A percentile compares a stretch with the other conserved stretches of the same genome.
Conservation (phyloP, 2,888 invertebrate genomes). For the Xestia sexstrigata region DNA sequence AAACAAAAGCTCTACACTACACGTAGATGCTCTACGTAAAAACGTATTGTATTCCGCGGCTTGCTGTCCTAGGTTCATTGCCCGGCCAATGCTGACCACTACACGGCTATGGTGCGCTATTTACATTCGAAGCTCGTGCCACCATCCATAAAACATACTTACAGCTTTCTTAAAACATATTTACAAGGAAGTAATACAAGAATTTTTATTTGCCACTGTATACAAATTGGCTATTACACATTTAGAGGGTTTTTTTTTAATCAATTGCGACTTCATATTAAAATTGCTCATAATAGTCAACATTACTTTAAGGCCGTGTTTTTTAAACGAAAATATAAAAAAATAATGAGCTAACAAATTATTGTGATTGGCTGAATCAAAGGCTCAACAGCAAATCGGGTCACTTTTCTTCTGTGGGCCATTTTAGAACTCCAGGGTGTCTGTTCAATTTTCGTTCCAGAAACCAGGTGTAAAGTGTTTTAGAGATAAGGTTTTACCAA, state of each 20-base stretch:
- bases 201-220: not conserved
- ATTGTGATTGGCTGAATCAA: not conserved
- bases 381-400: not conserved
- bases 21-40: constrained; percentile 12
- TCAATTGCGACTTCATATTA: not conserved
- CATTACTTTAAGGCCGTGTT: not conserved
- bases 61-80: constrained; percentile 46
- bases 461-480: not conserved
- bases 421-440: too few species aligned
- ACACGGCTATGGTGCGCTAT: constrained; percentile 22
- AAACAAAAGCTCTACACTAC: not conserved
- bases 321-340: not conserved
- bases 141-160: not conserved
- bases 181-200: not conserved
- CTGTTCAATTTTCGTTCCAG: not conserved
- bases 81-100: constrained; percentile 28
- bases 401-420: not conserved
- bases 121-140: constrained; percentile 48
- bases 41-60: constrained; percentile 13
- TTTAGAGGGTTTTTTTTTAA: not conserved
- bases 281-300: not conserved
- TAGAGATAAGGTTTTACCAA: not conserved
- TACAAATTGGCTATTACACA: not conserved
- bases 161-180: not conserved
- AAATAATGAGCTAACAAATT: not conserved